Percentiles rank a stretch among this genome's conserved stretches.
These are phyloP conservation scores for Meriones psammophilus DNA, from an alignment of 2,797 vertebrate genomes.

Conservation along the genomic window DNA sequence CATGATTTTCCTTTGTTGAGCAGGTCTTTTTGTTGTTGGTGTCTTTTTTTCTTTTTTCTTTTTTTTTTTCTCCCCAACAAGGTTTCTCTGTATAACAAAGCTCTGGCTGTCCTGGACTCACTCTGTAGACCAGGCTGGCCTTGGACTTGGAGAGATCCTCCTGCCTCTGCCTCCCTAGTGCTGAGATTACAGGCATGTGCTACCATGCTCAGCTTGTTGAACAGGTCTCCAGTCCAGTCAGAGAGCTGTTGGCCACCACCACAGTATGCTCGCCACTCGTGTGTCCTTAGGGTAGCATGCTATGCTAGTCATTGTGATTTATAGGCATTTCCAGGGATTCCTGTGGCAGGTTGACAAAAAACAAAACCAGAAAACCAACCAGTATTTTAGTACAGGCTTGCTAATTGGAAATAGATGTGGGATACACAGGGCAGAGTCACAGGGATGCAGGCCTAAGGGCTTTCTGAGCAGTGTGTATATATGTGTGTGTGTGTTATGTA, in stretches of 20 bases:
- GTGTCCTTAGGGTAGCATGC: background rate
- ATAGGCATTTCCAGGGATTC: background rate
- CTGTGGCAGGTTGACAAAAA: background rate
- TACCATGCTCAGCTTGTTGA: no score
- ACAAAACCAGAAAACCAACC: background rate
- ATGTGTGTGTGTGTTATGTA: background rate
- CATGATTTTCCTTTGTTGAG: background rate
- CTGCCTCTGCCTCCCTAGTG: no score
- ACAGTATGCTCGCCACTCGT: background rate
- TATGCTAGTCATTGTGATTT: background rate
- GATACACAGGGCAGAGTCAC: background rate
- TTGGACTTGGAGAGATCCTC: no score
- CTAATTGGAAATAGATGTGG: no score
- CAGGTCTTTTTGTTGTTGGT: background rate
- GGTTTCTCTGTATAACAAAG: no score
- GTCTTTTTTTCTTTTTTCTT: no score
- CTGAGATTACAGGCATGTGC: no score
- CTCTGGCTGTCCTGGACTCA: no score
- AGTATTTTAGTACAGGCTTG: background rate
- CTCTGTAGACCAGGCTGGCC: no score
- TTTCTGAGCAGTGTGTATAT: background rate
- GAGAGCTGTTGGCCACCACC: background rate
- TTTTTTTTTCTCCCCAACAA: no score
- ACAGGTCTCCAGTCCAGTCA: background rate
- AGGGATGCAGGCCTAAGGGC: background rate